Evolutionary conservation across 37 sponge, comb jelly and placozoan genomes (phyloP).

Genomic region (Ianthella basta): DNA sequence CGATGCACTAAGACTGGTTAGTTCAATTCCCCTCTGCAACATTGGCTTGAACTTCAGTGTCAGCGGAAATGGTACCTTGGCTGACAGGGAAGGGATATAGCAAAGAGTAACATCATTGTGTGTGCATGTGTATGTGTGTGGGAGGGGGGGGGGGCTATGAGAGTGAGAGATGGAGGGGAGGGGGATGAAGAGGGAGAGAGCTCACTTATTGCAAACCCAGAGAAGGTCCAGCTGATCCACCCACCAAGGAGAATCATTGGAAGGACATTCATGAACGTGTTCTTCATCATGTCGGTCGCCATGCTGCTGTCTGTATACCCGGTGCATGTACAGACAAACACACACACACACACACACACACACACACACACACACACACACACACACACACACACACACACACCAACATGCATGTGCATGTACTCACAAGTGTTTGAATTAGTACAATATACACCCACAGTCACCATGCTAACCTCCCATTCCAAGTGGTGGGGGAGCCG

Average conservation of each 20-base stretch:
- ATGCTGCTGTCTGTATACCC: constrained; percentile 78
- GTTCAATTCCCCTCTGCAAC: constrained; percentile 93
- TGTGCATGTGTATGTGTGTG: background rate
- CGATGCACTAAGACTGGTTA: constrained; percentile 90
- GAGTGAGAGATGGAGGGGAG: background rate
- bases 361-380: background rate
- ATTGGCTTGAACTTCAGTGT: constrained; percentile 95
- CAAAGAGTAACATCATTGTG: background rate
- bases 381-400: too few species aligned
- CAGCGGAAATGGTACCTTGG: constrained; percentile 96
- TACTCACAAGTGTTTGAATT: too few species aligned
- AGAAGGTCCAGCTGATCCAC: constrained; percentile 98
- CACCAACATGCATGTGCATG: too few species aligned
- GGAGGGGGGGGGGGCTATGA: background rate
- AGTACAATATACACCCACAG: background rate
- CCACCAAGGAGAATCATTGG: constrained; percentile 99
- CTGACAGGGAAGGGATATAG: constrained; percentile 11
- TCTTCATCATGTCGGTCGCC: constrained; percentile 98
- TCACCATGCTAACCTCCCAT: constrained; percentile 66
- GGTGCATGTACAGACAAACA: background rate
- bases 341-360: background rate
- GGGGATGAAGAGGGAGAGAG: background rate
- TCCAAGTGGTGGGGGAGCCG: constrained; percentile 65
- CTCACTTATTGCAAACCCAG: constrained; percentile 95
- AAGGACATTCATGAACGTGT: constrained; percentile 90